Evolutionary conservation across 1,140 invertebrate genomes (phyloP), one percentile per base, ranked within the genome.

Genomic region (Physella acuta): DNA sequence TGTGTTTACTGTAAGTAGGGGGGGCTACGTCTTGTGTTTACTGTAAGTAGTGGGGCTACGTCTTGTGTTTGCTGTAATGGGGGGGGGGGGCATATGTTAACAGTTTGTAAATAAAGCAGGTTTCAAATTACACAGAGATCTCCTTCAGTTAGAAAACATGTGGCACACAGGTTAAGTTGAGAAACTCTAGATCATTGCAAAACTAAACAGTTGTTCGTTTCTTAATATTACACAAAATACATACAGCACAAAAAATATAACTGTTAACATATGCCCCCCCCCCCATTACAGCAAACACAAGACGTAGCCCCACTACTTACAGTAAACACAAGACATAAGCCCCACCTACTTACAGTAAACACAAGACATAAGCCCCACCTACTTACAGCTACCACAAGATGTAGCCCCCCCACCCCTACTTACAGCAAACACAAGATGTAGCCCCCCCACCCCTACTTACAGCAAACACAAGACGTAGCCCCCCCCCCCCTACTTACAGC

Each of bases 371-470:
- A 82, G 95, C 93, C 78, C 94, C 92, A 82, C 92, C 91, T 14
- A 93, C 91, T n/a, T n/a, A n/a, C n/a, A n/a, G n/a, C n/a, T n/a
- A n/a, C n/a, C n/a, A n/a, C n/a, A n/a, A n/a, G n/a, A n/a, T n/a
- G n/a, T n/a, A n/a, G n/a, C n/a, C n/a, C n/a, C n/a, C n/a, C n/a
- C n/a, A n/a, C n/a, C n/a, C n/a, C 49, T 74, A 89, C 91, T 90
- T 88, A 97, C 95, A 97, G 94, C 66, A 97, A 86, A 76, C 94
- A 96, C 36, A 98, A 88, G 0, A 94, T 95, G 85, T 94, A 97
- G 82, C 95, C 93, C 78, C n/a, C n/a, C 59, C 14, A 26, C 73
- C 89, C 92, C 91, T 14, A 93, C 91, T 90, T 88, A 96, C 95
- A 96, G 94, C 65, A 97, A 86, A 75, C 94, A 96, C 37, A 98